These are phyloP conservation scores for Drosophila tani DNA, from an alignment of 1,140 invertebrate species.

Conservation along the genomic window DNA sequence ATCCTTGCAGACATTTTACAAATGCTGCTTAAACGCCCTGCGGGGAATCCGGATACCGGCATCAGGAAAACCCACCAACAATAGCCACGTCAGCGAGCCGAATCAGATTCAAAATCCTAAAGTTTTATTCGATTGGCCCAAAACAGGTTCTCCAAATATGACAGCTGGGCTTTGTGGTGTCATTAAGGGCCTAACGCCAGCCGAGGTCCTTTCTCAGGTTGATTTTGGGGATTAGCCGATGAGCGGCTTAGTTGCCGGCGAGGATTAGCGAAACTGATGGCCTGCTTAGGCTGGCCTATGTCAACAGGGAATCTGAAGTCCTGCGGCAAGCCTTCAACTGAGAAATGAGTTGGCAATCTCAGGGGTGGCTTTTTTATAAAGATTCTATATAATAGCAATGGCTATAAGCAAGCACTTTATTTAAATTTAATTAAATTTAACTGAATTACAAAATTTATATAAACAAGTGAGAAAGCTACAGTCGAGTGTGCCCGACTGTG, in stretches of 20 bases:
- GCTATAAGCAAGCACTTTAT: too few species aligned
- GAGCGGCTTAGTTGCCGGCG: conserved; percentile 66
- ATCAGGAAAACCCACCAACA: neutral
- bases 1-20: conserved; percentile 68
- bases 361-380: conserved; percentile 12
- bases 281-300: conserved; percentile 21
- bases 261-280: conserved; percentile 45
- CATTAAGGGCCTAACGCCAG: conserved; percentile 58
- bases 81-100: conserved; percentile 5
- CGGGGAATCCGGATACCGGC: conserved; percentile 11
- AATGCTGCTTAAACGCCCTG: conserved; percentile 43
- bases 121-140: conserved; percentile 32
- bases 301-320: conserved; percentile 27
- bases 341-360: conserved; percentile 4
- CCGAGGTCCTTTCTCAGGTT: conserved; percentile 47
- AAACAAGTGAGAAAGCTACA: too few species aligned
- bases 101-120: conserved; percentile 44
- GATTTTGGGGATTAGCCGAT: conserved; percentile 67
- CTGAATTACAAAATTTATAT: too few species aligned
- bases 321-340: neutral
- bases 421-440: too few species aligned
- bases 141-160: conserved; percentile 49
- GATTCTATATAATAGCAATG: neutral
- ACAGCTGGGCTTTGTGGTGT: conserved; percentile 68
- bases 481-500: too few species aligned